Conservation (phyloP, 2,888 invertebrate species). For the Tuberolachnus salignus region DNA sequence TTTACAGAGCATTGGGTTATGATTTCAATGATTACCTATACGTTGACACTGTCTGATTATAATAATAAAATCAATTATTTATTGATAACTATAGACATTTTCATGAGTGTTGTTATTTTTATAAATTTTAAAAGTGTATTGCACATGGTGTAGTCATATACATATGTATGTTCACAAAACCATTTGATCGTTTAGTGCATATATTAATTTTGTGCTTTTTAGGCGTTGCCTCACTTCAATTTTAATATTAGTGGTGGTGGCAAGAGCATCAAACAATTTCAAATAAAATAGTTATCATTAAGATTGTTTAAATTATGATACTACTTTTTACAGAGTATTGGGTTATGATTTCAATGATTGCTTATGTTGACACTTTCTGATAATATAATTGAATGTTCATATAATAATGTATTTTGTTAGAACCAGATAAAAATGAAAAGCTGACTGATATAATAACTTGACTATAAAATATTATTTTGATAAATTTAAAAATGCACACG, state of each 20-base stretch:
- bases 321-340: constrained; percentile 50
- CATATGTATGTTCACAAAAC: constrained; percentile 20
- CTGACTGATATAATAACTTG: too few species aligned
- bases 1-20: constrained; percentile 57
- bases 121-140: neutral
- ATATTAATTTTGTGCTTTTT: constrained; percentile 42
- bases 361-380: constrained; percentile 55
- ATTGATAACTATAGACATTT: neutral
- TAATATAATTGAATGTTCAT: neutral
- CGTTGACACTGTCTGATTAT: constrained; percentile 51
- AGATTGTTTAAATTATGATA: constrained; percentile 27
- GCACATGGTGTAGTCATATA: constrained; percentile 34
- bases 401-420: neutral
- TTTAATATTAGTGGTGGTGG: constrained; percentile 30
- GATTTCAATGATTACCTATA: constrained; percentile 55
- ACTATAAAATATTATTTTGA: neutral
- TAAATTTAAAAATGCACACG: constrained; percentile 11
- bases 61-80: neutral
- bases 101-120: neutral
- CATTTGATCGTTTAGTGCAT: constrained; percentile 53
- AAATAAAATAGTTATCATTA: neutral
- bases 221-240: constrained; percentile 49
- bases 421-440: too few species aligned
- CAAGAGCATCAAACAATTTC: constrained; percentile 41
- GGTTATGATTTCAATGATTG: constrained; percentile 56